Percentiles rank a stretch among this genome's conserved stretches.
These are phyloP conservation scores for Umimayanthus kanabou DNA, from an alignment of 92 coral and sea anemone species.

Conservation along the genomic window DNA sequence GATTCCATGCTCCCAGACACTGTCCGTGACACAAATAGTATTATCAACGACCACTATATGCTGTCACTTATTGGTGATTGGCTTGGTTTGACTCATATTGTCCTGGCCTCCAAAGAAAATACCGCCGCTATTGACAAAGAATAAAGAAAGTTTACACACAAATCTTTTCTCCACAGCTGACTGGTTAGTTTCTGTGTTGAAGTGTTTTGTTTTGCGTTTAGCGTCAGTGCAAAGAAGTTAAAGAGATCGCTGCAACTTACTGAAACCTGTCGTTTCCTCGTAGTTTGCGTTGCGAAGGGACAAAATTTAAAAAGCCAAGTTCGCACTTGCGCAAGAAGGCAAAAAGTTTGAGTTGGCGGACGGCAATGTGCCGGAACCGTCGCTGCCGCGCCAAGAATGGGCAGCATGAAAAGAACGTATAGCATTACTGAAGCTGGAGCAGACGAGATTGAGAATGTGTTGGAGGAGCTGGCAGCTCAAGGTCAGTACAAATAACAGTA, in stretches of 20 bases:
- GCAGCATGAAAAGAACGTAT: conserved; percentile 3
- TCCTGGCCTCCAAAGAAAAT: not conserved
- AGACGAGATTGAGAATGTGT: conserved; percentile 17
- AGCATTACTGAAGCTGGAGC: conserved; percentile 20
- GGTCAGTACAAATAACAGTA: not conserved
- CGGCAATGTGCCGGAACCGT: conserved; percentile 25
- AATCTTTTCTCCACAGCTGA: conserved; percentile 17
- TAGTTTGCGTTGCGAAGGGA: conserved; percentile 13
- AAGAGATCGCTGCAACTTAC: not conserved
- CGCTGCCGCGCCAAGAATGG: not conserved
- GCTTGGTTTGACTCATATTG: conserved; percentile 16
- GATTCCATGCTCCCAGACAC: too few relatives aligned
- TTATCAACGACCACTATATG: too few relatives aligned
- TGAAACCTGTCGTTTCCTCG: not conserved
- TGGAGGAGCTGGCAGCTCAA: conserved; percentile 32
- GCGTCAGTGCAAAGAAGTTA: conserved; percentile 11
- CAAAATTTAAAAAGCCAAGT: not conserved
- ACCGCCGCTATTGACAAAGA: not conserved
- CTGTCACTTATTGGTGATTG: not conserved
- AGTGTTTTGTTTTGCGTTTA: not conserved
- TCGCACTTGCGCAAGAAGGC: conserved; percentile 28
- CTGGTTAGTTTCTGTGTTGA: not conserved
- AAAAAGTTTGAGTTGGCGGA: not conserved
- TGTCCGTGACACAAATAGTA: too few relatives aligned
- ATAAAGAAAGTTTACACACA: conserved; percentile 12